Evolutionary conservation across 2,113 vertebrate genomes (phyloP).

Genomic region (Tychaedon coryphoeus): DNA sequence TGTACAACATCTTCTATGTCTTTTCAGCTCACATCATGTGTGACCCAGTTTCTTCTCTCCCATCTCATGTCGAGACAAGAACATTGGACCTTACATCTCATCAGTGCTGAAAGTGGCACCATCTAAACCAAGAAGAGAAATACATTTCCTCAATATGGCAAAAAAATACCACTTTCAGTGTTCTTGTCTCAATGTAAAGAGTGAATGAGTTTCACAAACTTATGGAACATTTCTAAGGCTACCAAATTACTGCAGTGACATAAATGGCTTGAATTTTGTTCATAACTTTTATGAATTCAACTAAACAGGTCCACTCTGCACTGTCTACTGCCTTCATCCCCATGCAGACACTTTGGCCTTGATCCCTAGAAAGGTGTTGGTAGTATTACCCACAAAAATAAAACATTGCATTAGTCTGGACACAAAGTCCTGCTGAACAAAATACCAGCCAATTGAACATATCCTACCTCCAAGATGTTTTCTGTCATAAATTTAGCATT

Average conservation of each 20-base stretch:
- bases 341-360: not conserved
- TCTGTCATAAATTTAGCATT: not conserved
- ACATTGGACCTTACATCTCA: not conserved
- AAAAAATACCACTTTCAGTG: not conserved
- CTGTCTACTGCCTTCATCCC: not conserved
- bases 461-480: not conserved
- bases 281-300: not conserved
- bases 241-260: not conserved
- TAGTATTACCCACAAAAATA: not conserved
- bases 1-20: not conserved
- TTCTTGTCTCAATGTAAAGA: not conserved
- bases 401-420: not conserved
- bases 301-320: not conserved
- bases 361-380: not conserved
- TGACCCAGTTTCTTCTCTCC: not conserved
- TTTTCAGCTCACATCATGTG: not conserved
- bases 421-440: not conserved
- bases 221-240: not conserved
- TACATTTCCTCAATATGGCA: not conserved
- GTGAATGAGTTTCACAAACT: not conserved
- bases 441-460: not conserved
- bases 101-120: not conserved
- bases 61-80: not conserved
- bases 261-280: not conserved
- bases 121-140: not conserved